phyloP scores from a whole-genome alignment of 2,888 invertebrate species.

The Trichacis sp. region DNA sequence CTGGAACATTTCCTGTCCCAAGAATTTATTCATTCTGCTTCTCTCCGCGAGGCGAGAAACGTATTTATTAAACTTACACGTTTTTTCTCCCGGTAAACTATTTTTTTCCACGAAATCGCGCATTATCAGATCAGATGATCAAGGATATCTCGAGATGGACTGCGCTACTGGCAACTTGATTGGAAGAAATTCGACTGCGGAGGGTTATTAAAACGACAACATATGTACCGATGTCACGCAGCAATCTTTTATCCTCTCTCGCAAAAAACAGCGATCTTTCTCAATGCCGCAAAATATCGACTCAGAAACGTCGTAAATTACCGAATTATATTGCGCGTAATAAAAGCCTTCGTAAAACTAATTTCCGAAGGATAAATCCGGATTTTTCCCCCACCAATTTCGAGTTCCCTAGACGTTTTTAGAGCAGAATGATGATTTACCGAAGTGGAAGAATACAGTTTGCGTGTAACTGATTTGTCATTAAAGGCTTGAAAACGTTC shows the following conservation, averaged over 20 bases:
- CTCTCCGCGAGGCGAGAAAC: constrained; percentile 1
- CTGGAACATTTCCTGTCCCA: too few relatives aligned
- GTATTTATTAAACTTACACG: background rate
- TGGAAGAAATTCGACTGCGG: constrained; percentile 21
- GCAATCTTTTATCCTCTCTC: constrained; percentile 25
- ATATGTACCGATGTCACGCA: constrained; percentile 38
- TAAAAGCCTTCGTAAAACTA: background rate
- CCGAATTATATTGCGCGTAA: too few relatives aligned
- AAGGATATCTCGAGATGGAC: background rate
- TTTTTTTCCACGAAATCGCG: background rate
- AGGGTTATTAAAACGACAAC: constrained; percentile 36
- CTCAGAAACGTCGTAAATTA: background rate
- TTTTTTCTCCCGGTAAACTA: background rate
- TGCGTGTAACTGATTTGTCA: background rate
- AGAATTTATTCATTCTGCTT: too few relatives aligned
- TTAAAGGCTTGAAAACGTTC: background rate
- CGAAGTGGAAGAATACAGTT: too few relatives aligned
- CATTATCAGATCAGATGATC: background rate
- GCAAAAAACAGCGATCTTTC: constrained; percentile 21
- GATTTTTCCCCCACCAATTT: background rate
- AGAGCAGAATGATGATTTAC: background rate
- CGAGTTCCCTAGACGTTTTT: background rate
- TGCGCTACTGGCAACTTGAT: constrained; percentile 19
- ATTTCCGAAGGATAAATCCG: background rate
- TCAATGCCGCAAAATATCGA: constrained; percentile 21